Evolutionary conservation across 2,797 vertebrate species (phyloP).

Genomic region (Bovichtus variegatus): DNA sequence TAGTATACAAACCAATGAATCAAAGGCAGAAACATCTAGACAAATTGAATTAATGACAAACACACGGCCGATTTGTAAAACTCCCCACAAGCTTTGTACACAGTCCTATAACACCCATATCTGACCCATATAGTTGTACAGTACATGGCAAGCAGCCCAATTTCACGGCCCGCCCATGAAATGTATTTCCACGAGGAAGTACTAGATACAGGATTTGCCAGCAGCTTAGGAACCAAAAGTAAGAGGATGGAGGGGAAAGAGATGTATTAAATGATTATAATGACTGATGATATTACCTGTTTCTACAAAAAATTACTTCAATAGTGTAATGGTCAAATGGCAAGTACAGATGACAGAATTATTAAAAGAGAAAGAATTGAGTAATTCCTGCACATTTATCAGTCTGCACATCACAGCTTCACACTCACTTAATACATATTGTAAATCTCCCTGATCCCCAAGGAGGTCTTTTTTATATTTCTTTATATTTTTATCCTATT

Average conservation of each 20-base stretch:
- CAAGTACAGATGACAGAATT: conserved; percentile 83
- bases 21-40: conserved; percentile 65
- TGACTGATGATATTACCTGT: conserved; percentile 85
- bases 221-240: conserved; percentile 61
- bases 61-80: conserved; percentile 72
- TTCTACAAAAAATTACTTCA: conserved; percentile 81
- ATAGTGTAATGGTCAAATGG: conserved; percentile 83
- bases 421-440: conserved; percentile 76
- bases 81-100: conserved; percentile 62
- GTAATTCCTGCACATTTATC: conserved; percentile 85
- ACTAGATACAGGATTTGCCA: conserved; percentile 70
- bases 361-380: conserved; percentile 85
- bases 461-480: conserved; percentile 69
- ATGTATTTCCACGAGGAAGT: conserved; percentile 67
- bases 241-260: conserved; percentile 61
- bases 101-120: conserved; percentile 63
- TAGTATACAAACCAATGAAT: conserved; percentile 66
- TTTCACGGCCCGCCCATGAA: conserved; percentile 56
- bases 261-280: conserved; percentile 89
- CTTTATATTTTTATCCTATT: conserved; percentile 76
- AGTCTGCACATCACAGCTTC: conserved; percentile 80
- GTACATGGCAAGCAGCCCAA: conserved; percentile 69
- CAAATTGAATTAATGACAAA: conserved; percentile 77
- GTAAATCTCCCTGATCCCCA: conserved; percentile 76
- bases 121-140: conserved; percentile 66